Conservation (phyloP, 2,113 vertebrate species). For the Silurus glanis region DNA sequence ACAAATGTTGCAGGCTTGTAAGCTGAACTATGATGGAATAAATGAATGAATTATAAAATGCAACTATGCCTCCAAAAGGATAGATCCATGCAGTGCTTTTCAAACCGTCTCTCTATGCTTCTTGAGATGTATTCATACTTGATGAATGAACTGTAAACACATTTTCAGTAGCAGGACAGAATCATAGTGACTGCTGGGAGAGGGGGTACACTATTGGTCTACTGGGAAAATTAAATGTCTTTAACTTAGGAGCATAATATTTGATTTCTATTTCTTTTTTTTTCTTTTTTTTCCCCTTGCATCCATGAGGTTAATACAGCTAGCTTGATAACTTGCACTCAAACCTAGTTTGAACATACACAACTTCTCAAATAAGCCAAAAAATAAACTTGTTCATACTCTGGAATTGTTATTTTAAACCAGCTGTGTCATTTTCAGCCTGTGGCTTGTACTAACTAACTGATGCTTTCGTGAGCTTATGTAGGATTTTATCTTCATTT, state of each 20-base stretch:
- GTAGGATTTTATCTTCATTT: not conserved
- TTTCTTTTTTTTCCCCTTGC: not conserved
- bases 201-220: not conserved
- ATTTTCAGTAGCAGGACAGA: slow-evolving; percentile 4
- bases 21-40: not conserved
- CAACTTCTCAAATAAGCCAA: not conserved
- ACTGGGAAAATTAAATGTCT: not conserved
- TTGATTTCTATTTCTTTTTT: not conserved
- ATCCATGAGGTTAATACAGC: not conserved
- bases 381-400: not conserved
- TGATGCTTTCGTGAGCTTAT: not conserved
- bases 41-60: slow-evolving; percentile 1
- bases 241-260: not conserved
- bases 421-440: not conserved
- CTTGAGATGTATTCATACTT: slow-evolving; percentile 4
- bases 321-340: not conserved
- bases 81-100: slow-evolving; percentile 25
- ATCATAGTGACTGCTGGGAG: not conserved
- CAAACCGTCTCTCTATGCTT: slow-evolving; percentile 8
- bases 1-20: not conserved
- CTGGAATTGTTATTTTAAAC: not conserved
- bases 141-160: not conserved
- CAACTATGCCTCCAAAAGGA: slow-evolving; percentile 8
- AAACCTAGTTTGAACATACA: not conserved
- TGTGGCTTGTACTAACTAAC: not conserved